Evolutionary conservation across 1,140 invertebrate species (phyloP).

Genomic region (Atopsyche davidsoni): DNA sequence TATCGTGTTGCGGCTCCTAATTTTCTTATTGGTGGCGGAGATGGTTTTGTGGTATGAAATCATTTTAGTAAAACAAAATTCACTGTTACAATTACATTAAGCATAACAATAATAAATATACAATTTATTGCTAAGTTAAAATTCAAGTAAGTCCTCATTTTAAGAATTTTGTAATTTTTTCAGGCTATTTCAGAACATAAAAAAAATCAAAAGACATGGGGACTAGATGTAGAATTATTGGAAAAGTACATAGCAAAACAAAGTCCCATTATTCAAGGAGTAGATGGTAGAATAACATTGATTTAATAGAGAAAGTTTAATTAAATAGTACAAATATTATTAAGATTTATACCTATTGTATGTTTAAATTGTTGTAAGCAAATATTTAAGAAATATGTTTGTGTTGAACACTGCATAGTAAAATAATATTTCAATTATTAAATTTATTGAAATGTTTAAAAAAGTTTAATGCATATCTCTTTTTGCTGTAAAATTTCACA

Average conservation of each 20-base stretch:
- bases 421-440: too few relatives aligned
- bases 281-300: slow-evolving; percentile 21
- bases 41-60: slow-evolving; percentile 42
- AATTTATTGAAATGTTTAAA: too few relatives aligned
- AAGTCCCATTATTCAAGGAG: slow-evolving; percentile 10
- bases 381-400: too few relatives aligned
- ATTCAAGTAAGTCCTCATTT: not conserved
- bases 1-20: slow-evolving; percentile 53
- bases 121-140: not conserved
- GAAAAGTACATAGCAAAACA: slow-evolving; percentile 14
- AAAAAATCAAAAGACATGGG: slow-evolving; percentile 17
- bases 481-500: not conserved
- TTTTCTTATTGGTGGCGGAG: slow-evolving; percentile 57
- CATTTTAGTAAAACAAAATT: not conserved
- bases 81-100: not conserved
- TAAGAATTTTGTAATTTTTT: not conserved
- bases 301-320: too few relatives aligned
- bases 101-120: not conserved
- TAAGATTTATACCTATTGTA: too few relatives aligned
- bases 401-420: too few relatives aligned
- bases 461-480: too few relatives aligned
- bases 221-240: slow-evolving; percentile 16
- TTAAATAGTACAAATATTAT: too few relatives aligned
- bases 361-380: too few relatives aligned
- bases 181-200: slow-evolving; percentile 18